These are phyloP conservation scores for Pheosia gnoma DNA, from an alignment of 2,888 invertebrate species.

Conservation along the genomic window DNA sequence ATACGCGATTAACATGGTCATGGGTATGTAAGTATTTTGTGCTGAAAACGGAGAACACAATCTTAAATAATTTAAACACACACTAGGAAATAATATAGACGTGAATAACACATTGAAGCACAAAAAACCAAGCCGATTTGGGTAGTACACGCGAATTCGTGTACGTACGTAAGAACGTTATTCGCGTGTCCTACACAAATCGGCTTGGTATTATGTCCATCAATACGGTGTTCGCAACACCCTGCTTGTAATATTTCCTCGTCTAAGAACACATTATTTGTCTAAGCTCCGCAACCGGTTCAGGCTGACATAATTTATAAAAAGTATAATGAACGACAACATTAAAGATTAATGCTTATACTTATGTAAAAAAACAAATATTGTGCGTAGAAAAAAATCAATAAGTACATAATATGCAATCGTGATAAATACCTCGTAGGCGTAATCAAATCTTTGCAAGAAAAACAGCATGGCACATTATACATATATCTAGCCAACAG, in stretches of 20 bases:
- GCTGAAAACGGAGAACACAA: conserved; percentile 31
- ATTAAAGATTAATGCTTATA: conserved; percentile 25
- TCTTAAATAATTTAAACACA: conserved; percentile 15
- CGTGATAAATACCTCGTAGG: conserved; percentile 10
- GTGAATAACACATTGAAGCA: too few relatives aligned
- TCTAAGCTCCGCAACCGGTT: conserved; percentile 11
- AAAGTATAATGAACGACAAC: conserved; percentile 15
- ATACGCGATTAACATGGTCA: conserved; percentile 17
- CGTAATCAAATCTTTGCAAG: conserved; percentile 24
- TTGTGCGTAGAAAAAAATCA: conserved; percentile 36
- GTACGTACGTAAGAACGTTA: too few relatives aligned
- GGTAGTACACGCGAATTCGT: too few relatives aligned
- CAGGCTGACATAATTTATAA: conserved; percentile 12
- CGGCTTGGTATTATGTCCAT: too few relatives aligned
- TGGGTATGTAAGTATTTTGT: conserved; percentile 32
- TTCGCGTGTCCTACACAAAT: too few relatives aligned
- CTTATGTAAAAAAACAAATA: conserved; percentile 15
- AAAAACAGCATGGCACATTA: conserved; percentile 44
- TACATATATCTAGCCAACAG: conserved; percentile 18
- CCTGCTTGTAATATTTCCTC: too few relatives aligned
- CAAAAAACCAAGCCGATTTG: too few relatives aligned
- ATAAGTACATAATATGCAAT: neutral
- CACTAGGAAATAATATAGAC: too few relatives aligned
- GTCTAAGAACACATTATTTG: conserved; percentile 11
- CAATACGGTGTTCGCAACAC: too few relatives aligned